phyloP scores from a whole-genome alignment of 2,113 vertebrate genomes.

The Scomber scombrus region DNA sequence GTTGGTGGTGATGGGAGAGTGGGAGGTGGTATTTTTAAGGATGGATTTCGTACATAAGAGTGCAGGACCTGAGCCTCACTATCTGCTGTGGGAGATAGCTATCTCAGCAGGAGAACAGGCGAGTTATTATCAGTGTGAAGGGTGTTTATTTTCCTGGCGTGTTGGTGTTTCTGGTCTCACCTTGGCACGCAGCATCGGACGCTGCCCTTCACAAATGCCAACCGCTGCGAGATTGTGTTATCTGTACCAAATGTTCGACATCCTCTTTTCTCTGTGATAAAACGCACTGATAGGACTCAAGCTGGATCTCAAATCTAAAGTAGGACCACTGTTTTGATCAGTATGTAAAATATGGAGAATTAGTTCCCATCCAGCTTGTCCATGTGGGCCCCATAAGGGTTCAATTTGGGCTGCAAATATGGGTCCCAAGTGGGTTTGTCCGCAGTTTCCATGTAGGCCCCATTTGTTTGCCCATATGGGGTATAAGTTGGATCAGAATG shows the following conservation, averaged over 20 bases:
- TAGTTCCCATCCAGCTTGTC: no score
- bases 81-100: conserved; percentile 46
- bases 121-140: conserved; percentile 33
- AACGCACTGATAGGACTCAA: conserved; percentile 22
- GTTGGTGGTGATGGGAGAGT: background rate
- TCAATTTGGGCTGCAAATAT: no score
- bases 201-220: conserved; percentile 62
- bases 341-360: background rate
- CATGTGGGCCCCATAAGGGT: no score
- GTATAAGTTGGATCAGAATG: no score
- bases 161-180: conserved; percentile 63
- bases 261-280: conserved; percentile 59
- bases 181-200: conserved; percentile 60
- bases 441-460: no score
- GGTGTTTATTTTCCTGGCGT: conserved; percentile 53
- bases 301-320: conserved; percentile 11
- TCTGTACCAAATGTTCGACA: conserved; percentile 61
- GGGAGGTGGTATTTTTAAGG: background rate
- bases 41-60: conserved; percentile 51
- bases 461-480: no score
- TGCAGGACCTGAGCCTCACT: conserved; percentile 44
- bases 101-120: conserved; percentile 18
- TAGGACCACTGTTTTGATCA: conserved; percentile 17
- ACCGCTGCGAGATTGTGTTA: conserved; percentile 53
- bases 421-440: no score